phyloP scores from a whole-genome alignment of 2,797 vertebrate genomes.

The Chiroxiphia lanceolata region DNA sequence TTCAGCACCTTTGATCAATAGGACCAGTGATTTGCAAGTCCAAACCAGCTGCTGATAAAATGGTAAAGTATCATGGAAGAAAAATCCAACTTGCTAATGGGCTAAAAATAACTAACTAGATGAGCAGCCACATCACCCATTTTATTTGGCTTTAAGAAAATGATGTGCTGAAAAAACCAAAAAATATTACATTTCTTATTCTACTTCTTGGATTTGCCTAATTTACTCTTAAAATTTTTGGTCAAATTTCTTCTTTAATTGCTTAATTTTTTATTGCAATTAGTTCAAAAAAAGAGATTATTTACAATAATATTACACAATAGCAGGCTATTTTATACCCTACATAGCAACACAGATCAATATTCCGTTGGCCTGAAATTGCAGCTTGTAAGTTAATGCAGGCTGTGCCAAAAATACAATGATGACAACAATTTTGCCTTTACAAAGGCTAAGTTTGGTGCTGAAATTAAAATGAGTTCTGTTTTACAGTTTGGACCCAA shows the following conservation, averaged over 20 bases:
- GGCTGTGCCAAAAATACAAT: too few relatives aligned
- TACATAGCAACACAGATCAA: background rate
- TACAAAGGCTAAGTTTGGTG: background rate
- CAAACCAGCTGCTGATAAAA: constrained; percentile 38
- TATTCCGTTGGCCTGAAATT: too few relatives aligned
- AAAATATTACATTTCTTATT: background rate
- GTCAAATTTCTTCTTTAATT: background rate
- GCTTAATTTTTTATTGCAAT: background rate
- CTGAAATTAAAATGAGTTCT: background rate
- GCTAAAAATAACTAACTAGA: constrained; percentile 25
- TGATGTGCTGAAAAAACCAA: fast-evolving
- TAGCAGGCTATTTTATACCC: background rate
- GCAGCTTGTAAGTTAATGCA: too few relatives aligned
- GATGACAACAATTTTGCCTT: too few relatives aligned
- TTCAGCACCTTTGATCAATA: constrained; percentile 58
- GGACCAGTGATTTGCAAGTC: constrained; percentile 36
- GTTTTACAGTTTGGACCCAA: background rate
- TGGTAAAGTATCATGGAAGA: background rate
- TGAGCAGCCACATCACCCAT: background rate
- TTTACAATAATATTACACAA: background rate
- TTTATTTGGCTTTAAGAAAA: background rate
- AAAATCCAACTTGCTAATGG: constrained; percentile 5
- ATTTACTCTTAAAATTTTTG: background rate
- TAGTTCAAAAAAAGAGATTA: background rate
- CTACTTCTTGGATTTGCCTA: background rate